phyloP scores from a whole-genome alignment of 2,888 invertebrate genomes.

The Carabus problematicus region DNA sequence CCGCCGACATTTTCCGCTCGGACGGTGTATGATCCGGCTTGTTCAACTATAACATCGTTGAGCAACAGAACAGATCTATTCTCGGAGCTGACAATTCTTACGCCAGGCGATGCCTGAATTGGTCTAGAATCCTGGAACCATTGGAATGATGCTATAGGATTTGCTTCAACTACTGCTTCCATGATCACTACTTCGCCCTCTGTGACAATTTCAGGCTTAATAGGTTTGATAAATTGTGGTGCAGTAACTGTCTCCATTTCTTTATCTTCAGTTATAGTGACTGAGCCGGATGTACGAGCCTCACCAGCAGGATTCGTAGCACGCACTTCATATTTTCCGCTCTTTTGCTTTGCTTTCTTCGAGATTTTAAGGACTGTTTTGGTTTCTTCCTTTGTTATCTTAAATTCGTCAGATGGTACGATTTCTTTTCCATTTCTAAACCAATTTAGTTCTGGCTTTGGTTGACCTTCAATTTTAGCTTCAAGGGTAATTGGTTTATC shows the following conservation, averaged over 20 bases:
- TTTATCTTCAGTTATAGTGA: conserved; percentile 73
- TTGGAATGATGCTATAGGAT: conserved; percentile 82
- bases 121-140: conserved; percentile 84
- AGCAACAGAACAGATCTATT: conserved; percentile 83
- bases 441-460: conserved; percentile 82
- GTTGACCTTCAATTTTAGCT: conserved; percentile 75
- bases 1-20: conserved; percentile 90
- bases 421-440: conserved; percentile 82
- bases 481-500: conserved; percentile 73
- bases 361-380: conserved; percentile 71
- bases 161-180: conserved; percentile 78
- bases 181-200: conserved; percentile 80
- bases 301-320: conserved; percentile 81
- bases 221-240: conserved; percentile 75
- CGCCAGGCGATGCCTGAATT: conserved; percentile 72
- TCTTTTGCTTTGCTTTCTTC: conserved; percentile 75
- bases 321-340: conserved; percentile 87
- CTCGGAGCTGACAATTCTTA: conserved; percentile 75
- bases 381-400: conserved; percentile 67
- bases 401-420: conserved; percentile 67
- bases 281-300: conserved; percentile 80
- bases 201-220: conserved; percentile 73
- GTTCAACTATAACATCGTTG: conserved; percentile 73
- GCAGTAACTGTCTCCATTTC: conserved; percentile 67
- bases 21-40: conserved; percentile 81